These are phyloP conservation scores for Xiphophorus couchianus DNA, from an alignment of 2,113 vertebrate genomes.

Conservation along the genomic window DNA sequence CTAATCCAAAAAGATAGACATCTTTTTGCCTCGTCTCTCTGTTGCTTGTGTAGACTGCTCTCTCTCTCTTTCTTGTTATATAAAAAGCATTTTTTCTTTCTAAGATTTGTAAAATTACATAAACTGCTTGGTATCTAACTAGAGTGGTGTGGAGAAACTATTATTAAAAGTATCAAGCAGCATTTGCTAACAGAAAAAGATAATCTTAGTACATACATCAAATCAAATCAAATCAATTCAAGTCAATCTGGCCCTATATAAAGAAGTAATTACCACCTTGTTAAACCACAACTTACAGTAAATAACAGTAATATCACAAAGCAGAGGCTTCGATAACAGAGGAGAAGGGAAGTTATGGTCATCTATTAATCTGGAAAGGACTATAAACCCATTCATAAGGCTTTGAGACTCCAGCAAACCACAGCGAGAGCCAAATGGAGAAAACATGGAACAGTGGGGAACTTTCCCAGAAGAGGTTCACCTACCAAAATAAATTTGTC, in stretches of 20 bases:
- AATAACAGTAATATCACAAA: no score
- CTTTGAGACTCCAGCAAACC: not conserved
- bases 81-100: conserved; percentile 28
- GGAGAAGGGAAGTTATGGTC: not conserved
- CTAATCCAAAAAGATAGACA: conserved; percentile 37
- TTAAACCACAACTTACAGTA: no score
- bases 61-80: not conserved
- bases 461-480: not conserved
- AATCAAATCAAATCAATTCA: no score
- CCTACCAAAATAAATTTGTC: no score
- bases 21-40: conserved; percentile 22
- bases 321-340: no score
- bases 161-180: no score
- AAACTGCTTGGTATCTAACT: no score
- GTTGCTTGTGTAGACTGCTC: not conserved
- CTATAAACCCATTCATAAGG: not conserved
- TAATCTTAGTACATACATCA: no score
- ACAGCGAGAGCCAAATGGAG: not conserved
- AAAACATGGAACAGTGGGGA: not conserved
- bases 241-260: no score
- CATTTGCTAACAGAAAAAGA: no score
- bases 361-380: not conserved
- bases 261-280: no score
- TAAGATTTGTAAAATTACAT: not conserved
- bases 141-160: no score